These are phyloP conservation scores for Antitype chi DNA, from an alignment of 2,888 invertebrate genomes.

Conservation along the genomic window DNA sequence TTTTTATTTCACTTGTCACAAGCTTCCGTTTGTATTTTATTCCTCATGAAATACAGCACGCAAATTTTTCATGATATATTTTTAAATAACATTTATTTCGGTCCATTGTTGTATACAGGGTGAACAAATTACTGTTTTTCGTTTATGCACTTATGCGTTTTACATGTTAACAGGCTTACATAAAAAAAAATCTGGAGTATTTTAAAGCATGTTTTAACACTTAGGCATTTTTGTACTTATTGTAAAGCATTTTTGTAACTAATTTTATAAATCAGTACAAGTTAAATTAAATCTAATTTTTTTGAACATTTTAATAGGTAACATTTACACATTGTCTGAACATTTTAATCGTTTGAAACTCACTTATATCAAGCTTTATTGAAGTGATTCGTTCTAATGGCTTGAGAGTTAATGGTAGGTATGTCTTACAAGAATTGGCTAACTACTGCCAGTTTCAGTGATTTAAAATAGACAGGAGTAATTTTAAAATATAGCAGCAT, in stretches of 20 bases:
- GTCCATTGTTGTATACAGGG: not conserved
- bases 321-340: conserved; percentile 1
- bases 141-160: not conserved
- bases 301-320: conserved; percentile 14
- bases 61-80: conserved; percentile 30
- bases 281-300: conserved; percentile 2
- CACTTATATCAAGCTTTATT: not conserved
- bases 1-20: conserved; percentile 44
- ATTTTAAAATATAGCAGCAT: not conserved
- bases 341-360: not conserved
- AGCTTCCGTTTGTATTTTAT: conserved; percentile 42
- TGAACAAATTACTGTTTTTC: not conserved
- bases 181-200: not conserved
- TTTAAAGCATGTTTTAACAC: not conserved
- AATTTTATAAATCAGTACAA: not conserved
- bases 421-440: not conserved
- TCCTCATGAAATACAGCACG: conserved; percentile 22
- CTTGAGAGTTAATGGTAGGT: not conserved
- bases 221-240: not conserved
- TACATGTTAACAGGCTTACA: not conserved
- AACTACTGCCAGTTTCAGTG: not conserved
- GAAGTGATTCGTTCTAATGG: not conserved
- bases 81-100: conserved; percentile 15
- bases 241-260: not conserved
- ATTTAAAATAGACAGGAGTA: not conserved